These are phyloP conservation scores for Echinarachnius parma DNA, from an alignment of 53 echinoderm and acorn worm species.

Conservation along the genomic window DNA sequence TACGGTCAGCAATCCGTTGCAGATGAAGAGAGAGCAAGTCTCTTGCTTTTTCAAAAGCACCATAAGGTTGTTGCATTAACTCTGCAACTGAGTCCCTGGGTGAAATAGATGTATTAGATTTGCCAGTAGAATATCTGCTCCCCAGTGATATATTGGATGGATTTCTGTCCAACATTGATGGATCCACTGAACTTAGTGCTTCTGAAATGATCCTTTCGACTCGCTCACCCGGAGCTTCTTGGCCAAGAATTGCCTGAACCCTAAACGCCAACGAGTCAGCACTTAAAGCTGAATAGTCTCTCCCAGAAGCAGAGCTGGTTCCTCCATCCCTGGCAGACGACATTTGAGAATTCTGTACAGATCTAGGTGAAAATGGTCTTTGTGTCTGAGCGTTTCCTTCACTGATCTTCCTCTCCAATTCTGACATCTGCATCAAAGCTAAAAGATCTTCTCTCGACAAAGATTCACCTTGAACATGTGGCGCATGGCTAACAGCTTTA, in stretches of 20 bases:
- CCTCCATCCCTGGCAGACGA: constrained; percentile 12
- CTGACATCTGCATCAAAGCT: constrained; percentile 26
- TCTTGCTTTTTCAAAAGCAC: constrained; percentile 76
- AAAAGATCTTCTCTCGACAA: constrained; percentile 41
- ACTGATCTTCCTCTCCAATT: constrained; percentile 25
- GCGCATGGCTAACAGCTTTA: constrained; percentile 6
- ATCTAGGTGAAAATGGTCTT: constrained; percentile 17
- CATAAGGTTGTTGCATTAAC: constrained; percentile 41
- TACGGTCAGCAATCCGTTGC: constrained; percentile 72
- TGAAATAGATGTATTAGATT: constrained; percentile 1
- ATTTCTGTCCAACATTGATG: neutral
- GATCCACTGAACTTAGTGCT: constrained; percentile 31
- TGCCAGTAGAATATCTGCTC: constrained; percentile 2
- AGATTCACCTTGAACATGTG: constrained; percentile 35
- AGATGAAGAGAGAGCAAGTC: constrained; percentile 77
- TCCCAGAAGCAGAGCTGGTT: constrained; percentile 22
- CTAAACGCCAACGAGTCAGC: constrained; percentile 73
- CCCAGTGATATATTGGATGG: constrained; percentile 22
- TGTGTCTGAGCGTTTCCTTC: neutral
- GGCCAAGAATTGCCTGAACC: constrained; percentile 74
- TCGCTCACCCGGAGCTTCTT: constrained; percentile 71
- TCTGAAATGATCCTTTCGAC: constrained; percentile 70
- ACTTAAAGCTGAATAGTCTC: constrained; percentile 44
- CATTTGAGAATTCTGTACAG: constrained; percentile 26
- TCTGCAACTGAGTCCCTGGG: constrained; percentile 13